Percentiles rank a stretch among this genome's conserved stretches.
Evolutionary conservation across 2,888 invertebrate species (phyloP).

Genomic region (Lepidocyrtinus sp.): DNA sequence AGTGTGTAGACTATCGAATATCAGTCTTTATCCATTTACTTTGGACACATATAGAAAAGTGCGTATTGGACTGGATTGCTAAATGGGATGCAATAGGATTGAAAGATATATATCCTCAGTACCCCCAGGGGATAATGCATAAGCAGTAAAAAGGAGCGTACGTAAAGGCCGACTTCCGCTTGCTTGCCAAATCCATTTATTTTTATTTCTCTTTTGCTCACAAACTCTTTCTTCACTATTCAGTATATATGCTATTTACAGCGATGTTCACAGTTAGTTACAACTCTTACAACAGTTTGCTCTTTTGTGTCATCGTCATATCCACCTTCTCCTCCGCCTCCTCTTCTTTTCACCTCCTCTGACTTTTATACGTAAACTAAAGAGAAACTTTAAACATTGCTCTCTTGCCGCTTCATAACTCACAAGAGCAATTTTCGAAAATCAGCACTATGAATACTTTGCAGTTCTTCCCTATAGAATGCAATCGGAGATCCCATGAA

Average conservation of each 20-base stretch:
- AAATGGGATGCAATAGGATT: slow-evolving; percentile 10
- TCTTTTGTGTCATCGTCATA: slow-evolving; percentile 22
- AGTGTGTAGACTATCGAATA: neutral
- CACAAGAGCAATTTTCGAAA: slow-evolving; percentile 15
- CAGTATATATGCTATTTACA: neutral
- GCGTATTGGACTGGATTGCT: slow-evolving; percentile 4
- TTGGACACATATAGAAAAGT: neutral
- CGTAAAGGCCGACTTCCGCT: slow-evolving; percentile 21
- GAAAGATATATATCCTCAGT: slow-evolving; percentile 13
- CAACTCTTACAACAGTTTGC: slow-evolving; percentile 20
- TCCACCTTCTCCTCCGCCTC: slow-evolving; percentile 28
- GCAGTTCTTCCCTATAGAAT: no score
- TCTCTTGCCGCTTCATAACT: slow-evolving; percentile 45
- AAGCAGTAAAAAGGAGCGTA: slow-evolving; percentile 28
- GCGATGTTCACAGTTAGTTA: slow-evolving; percentile 34
- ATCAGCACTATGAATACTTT: neutral
- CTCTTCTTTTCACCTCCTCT: slow-evolving; percentile 27
- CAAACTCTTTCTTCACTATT: neutral
- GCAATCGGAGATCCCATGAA: no score
- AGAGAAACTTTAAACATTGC: slow-evolving; percentile 35
- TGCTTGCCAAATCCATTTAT: slow-evolving; percentile 46
- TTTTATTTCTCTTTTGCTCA: slow-evolving; percentile 42
- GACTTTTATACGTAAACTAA: slow-evolving; percentile 9
- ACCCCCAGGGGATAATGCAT: slow-evolving; percentile 46
- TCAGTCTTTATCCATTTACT: slow-evolving; percentile 2